Evolutionary conservation across 2,888 invertebrate species (phyloP), one percentile per base, ranked within the genome.

Genomic region (Scaptodrosophila latifasciaeformis): DNA sequence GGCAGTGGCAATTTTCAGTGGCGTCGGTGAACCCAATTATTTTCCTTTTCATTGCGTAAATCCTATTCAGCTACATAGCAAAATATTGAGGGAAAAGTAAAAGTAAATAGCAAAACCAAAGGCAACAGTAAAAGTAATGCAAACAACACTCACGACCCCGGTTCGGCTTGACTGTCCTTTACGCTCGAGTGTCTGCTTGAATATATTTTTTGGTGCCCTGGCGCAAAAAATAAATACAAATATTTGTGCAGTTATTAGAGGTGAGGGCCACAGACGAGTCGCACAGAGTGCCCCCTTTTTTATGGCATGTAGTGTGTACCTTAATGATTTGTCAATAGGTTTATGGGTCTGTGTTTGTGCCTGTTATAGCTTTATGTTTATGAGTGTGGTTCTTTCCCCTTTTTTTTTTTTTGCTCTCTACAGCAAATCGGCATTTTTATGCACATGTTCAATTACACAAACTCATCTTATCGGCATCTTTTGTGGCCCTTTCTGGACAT

Each of bases 281-380:
- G 30, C 9, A 13, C 17, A 44, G 15, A 4, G 29, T 27, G 4
- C 47, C 31, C 39, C 52, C 39, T 34, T 6, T 17, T 37, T 13
- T 17, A 17, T 7, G 24, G 24, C 37, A 13, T 37, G 10, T 10
- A 17, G 5, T 13, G 13, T 37, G 29, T 37, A 53, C 63, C 67
- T 60, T 68, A 68, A 68, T 68, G 67, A 68, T 68, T 68, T 68
- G 67, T 68, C 67, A 68, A 68, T 66, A 68, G 65, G 62, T 47
- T 58, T 62, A 58, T 65, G 67, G 43, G 30, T 65, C 57, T 50
- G 56, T 42, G n/a, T 10, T 42, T 13, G 2, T 10, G 24, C 10
- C 2, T 15, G 13, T 43, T 27, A 13, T 19, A 18, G 19, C 17
- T 40, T 21, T 18, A 40, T 21, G 21, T 40, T 40, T 40, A 21